phyloP scores from a whole-genome alignment of 2,797 vertebrate species.

The Epinephelus awoara region DNA sequence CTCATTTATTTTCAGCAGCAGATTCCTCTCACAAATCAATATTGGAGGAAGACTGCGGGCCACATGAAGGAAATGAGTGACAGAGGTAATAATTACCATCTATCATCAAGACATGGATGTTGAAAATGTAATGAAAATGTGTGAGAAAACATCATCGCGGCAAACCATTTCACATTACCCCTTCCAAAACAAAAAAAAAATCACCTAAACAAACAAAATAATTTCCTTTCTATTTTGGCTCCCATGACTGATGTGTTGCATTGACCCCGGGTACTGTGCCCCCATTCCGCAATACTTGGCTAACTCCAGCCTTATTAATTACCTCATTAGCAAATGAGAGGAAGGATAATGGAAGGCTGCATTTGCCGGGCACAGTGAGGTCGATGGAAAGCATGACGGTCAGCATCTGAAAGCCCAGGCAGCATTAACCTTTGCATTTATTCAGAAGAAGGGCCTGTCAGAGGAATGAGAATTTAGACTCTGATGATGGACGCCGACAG shows the following conservation, averaged over 20 bases:
- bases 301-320: constrained; percentile 66
- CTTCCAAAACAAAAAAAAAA: constrained; percentile 11
- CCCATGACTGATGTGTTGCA: constrained; percentile 28
- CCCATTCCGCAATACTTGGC: constrained; percentile 34
- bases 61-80: constrained; percentile 36
- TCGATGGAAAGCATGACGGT: constrained; percentile 28
- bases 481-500: constrained; percentile 17
- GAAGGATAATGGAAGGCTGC: constrained; percentile 34
- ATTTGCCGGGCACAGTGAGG: constrained; percentile 12
- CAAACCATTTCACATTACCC: constrained; percentile 14
- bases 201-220: constrained; percentile 36
- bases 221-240: constrained; percentile 11
- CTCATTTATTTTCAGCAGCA: constrained; percentile 56
- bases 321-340: constrained; percentile 63
- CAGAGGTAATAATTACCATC: constrained; percentile 48
- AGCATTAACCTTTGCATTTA: constrained; percentile 61
- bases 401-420: constrained; percentile 35
- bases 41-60: constrained; percentile 33
- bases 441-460: constrained; percentile 31
- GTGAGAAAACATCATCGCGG: constrained; percentile 23
- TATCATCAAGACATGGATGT: constrained; percentile 30
- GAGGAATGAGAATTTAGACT: constrained; percentile 11
- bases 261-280: constrained; percentile 46
- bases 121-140: constrained; percentile 44
- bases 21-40: constrained; percentile 61